Percentiles rank a stretch among this genome's conserved stretches.
These are phyloP conservation scores for Hymenochirus boettgeri DNA, from an alignment of 2,113 vertebrate species.

Conservation along the genomic window DNA sequence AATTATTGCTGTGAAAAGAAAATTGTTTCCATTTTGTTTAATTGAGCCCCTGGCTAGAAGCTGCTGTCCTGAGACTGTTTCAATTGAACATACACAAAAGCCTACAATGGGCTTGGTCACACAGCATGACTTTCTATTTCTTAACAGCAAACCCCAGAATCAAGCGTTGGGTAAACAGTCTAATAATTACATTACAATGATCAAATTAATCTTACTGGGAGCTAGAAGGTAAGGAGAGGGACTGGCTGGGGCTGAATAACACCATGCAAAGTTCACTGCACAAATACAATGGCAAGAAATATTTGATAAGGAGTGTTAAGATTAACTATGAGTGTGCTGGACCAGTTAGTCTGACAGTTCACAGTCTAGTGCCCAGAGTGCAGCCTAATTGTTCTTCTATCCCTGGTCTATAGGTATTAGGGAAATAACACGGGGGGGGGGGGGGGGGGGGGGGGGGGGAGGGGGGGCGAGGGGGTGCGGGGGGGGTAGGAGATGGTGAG, in stretches of 20 bases:
- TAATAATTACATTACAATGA: constrained; percentile 84
- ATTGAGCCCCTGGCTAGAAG: constrained; percentile 75
- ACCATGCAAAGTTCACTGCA: constrained; percentile 71
- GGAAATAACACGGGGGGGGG: too few relatives aligned
- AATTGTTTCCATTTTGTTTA: constrained; percentile 91
- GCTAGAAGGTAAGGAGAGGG: constrained; percentile 60
- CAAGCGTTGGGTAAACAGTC: constrained; percentile 75
- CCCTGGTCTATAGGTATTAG: too few relatives aligned
- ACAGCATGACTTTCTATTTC: constrained; percentile 70
- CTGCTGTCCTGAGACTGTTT: constrained; percentile 69
- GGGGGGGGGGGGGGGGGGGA: too few relatives aligned
- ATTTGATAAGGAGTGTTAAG: constrained; percentile 40
- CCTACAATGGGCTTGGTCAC: constrained; percentile 60
- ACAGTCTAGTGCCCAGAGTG: too few relatives aligned
- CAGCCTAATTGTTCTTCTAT: too few relatives aligned
- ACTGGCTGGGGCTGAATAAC: constrained; percentile 59
- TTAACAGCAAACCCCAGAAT: constrained; percentile 77
- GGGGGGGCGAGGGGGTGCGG: neutral
- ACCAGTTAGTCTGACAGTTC: too few relatives aligned
- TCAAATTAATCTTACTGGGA: constrained; percentile 78
- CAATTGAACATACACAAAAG: constrained; percentile 59
- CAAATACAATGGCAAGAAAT: constrained; percentile 71
- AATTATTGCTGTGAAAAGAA: constrained; percentile 85
- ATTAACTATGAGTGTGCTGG: constrained; percentile 26
- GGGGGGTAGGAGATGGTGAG: neutral